These are phyloP conservation scores for Drosophila prostipennis DNA, from an alignment of 2,888 invertebrate species.

Conservation along the genomic window DNA sequence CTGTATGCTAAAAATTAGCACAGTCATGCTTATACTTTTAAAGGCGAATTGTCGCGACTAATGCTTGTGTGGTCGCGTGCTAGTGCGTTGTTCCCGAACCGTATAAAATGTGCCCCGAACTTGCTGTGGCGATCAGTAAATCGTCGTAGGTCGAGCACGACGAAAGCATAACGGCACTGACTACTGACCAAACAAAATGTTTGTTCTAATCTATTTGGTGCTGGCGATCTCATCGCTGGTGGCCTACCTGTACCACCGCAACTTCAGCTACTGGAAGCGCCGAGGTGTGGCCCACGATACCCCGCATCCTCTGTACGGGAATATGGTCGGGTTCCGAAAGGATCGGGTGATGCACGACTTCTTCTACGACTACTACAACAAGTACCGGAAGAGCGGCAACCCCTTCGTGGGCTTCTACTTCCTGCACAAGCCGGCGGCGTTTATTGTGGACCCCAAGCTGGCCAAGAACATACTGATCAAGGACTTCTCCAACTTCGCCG, in stretches of 20 bases:
- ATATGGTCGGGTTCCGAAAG: constrained; percentile 51
- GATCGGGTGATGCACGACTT: constrained; percentile 43
- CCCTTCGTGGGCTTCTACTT: constrained; percentile 71
- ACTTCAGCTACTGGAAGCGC: constrained; percentile 52
- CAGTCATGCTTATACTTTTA: constrained; percentile 21
- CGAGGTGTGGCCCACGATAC: constrained; percentile 54
- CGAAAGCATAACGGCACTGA: background rate
- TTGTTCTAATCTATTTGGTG: constrained; percentile 49
- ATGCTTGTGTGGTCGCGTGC: background rate
- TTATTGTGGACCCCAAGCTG: constrained; percentile 63
- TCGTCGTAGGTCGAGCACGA: background rate
- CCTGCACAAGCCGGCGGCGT: constrained; percentile 51
- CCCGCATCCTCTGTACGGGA: constrained; percentile 54
- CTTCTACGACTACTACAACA: constrained; percentile 53
- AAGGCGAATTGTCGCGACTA: background rate
- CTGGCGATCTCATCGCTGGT: constrained; percentile 42
- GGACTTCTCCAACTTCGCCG: constrained; percentile 80
- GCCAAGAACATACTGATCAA: constrained; percentile 62
- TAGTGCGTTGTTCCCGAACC: background rate
- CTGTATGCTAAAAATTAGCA: background rate
- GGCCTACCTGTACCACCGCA: constrained; percentile 36
- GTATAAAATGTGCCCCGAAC: constrained; percentile 2
- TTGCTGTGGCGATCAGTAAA: background rate
- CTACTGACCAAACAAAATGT: constrained; percentile 28
- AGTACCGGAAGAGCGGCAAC: constrained; percentile 45